A percentile compares a stretch with the other conserved stretches of the same genome.
Conservation (phyloP, 2,888 invertebrate genomes). For the Hydroisotoma schaefferi region DNA sequence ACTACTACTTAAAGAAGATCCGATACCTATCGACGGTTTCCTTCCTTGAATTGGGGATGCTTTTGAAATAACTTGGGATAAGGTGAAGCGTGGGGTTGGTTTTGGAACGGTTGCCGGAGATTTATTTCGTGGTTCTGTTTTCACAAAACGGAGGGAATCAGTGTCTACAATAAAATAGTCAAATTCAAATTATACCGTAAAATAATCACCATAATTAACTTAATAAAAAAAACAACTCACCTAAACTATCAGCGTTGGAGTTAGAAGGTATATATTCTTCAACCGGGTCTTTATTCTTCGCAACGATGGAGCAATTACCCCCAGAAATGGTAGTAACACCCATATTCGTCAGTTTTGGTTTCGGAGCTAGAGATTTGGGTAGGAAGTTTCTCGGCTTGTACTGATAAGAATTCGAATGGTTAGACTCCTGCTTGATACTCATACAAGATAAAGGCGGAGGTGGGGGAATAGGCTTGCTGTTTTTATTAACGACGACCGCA, state of each 20-base stretch:
- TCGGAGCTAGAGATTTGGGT: slow-evolving; percentile 23
- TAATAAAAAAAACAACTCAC: neutral
- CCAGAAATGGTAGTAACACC: neutral
- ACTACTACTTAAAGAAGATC: no score
- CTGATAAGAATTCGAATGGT: neutral
- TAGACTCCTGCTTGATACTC: neutral
- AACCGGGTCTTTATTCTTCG: neutral
- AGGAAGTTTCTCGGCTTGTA: slow-evolving; percentile 22
- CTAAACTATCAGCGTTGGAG: neutral
- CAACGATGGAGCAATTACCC: neutral
- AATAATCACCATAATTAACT: neutral
- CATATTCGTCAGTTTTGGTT: neutral
- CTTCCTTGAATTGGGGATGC: no score
- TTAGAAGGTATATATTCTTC: neutral
- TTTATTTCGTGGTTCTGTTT: neutral
- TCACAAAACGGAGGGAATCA: neutral
- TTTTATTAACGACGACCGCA: slow-evolving; percentile 4
- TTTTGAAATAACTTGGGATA: no score
- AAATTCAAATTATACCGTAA: neutral
- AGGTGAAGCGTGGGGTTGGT: no score
- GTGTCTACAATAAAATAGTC: neutral
- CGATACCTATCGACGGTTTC: no score
- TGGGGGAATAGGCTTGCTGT: slow-evolving; percentile 9
- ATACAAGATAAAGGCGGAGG: slow-evolving; percentile 6
- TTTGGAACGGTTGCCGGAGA: neutral